Percentiles rank a stretch among this genome's conserved stretches.
Conservation (phyloP, 2,888 invertebrate genomes). For the Psylliodes chrysocephalus region DNA sequence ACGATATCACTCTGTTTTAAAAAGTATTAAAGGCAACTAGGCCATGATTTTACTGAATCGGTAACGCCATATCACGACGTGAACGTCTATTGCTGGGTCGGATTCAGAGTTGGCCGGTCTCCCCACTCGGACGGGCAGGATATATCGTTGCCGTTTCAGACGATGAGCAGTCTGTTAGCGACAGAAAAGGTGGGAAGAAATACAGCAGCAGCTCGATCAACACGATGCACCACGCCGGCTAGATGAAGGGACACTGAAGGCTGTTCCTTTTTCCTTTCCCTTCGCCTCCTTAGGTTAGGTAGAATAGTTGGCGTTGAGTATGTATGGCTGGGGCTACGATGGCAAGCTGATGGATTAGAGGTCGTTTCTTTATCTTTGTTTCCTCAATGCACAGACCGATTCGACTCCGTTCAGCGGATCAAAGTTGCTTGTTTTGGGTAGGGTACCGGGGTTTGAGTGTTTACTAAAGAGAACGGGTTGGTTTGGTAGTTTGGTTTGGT, state of each 20-base stretch:
- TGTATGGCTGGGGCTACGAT: constrained; percentile 13
- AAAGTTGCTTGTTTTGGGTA: constrained; percentile 1
- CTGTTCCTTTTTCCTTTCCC: constrained; percentile 4
- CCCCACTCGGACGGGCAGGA: constrained; percentile 47
- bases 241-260: constrained; percentile 35
- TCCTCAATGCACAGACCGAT: constrained; percentile 3
- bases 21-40: constrained; percentile 30
- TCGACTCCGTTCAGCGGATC: constrained; percentile 22
- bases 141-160: constrained; percentile 35
- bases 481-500: too few species aligned
- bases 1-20: constrained; percentile 21
- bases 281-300: constrained; percentile 4
- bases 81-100: constrained; percentile 2
- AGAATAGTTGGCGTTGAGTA: constrained; percentile 1
- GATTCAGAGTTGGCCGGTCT: constrained; percentile 28
- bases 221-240: constrained; percentile 20
- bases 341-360: constrained; percentile 25
- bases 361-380: constrained; percentile 17
- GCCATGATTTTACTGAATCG: constrained; percentile 41
- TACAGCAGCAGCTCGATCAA: constrained; percentile 21
- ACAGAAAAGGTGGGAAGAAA: constrained; percentile 44
- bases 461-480: too few species aligned
- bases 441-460: background rate
- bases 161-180: constrained; percentile 41
- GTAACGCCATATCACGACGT: constrained; percentile 45